A percentile compares a stretch with the other conserved stretches of the same genome.
These are phyloP conservation scores for Gymnosoma rotundatum DNA, from an alignment of 2,888 invertebrate genomes.

Conservation along the genomic window DNA sequence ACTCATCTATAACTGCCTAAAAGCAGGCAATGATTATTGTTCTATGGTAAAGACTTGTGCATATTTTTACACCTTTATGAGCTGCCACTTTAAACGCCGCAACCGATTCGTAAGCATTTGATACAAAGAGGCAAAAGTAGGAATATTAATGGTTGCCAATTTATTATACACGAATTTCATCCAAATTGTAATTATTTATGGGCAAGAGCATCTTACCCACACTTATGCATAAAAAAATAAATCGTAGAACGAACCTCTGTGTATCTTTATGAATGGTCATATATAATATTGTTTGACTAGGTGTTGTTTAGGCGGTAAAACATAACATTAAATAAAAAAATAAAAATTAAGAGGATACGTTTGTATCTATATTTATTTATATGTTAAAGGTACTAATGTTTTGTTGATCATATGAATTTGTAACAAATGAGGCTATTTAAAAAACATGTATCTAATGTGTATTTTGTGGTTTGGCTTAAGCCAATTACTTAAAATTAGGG, in stretches of 20 bases:
- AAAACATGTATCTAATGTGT: slow-evolving; percentile 56
- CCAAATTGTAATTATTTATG: slow-evolving; percentile 61
- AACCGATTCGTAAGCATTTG: not conserved
- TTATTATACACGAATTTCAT: slow-evolving; percentile 51
- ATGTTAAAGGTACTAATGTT: not conserved
- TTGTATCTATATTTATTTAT: not conserved
- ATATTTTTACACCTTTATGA: slow-evolving; percentile 47
- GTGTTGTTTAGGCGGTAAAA: not conserved
- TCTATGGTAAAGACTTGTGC: not conserved
- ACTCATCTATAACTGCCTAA: slow-evolving; percentile 19
- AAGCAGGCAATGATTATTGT: slow-evolving; percentile 38
- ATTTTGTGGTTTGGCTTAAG: slow-evolving; percentile 55
- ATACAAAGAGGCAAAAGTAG: not conserved
- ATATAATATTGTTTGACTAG: not conserved
- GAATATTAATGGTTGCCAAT: slow-evolving; percentile 51
- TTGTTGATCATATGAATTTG: slow-evolving; percentile 28
- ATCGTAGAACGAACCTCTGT: not conserved
- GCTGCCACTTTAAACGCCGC: not conserved
- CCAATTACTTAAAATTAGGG: slow-evolving; percentile 43
- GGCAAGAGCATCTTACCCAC: not conserved
- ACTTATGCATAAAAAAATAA: not conserved
- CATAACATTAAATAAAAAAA: slow-evolving; percentile 23
- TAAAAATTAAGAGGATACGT: not conserved
- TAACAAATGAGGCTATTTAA: slow-evolving; percentile 51
- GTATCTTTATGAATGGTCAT: not conserved